Conservation (phyloP, 1,140 invertebrate genomes). For the Bombus polaris region DNA sequence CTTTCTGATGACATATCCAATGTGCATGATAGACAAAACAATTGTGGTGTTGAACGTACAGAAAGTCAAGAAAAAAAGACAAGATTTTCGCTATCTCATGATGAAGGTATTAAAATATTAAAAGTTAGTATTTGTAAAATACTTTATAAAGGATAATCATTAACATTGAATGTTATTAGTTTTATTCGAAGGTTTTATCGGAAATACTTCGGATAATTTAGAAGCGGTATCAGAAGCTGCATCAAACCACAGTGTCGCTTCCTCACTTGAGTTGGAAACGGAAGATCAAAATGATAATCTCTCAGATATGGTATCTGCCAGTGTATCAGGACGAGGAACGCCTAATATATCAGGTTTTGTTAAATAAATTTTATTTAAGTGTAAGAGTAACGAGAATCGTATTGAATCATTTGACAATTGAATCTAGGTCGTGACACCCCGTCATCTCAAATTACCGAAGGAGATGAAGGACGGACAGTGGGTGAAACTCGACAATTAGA, state of each 20-base stretch:
- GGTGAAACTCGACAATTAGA: slow-evolving; percentile 82
- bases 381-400: too few species aligned
- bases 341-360: slow-evolving; percentile 95
- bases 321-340: slow-evolving; percentile 93
- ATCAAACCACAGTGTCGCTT: slow-evolving; percentile 97
- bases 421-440: slow-evolving; percentile 93
- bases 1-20: slow-evolving; percentile 73
- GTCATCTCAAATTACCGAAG: slow-evolving; percentile 94
- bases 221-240: slow-evolving; percentile 97
- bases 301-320: slow-evolving; percentile 96
- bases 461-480: slow-evolving; percentile 85
- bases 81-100: slow-evolving; percentile 93
- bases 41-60: slow-evolving; percentile 76
- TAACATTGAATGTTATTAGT: slow-evolving; percentile 68
- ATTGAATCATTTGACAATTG: background rate
- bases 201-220: slow-evolving; percentile 95
- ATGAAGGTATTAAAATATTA: slow-evolving; percentile 86
- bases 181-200: slow-evolving; percentile 86
- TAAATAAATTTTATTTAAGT: background rate
- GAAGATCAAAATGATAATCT: slow-evolving; percentile 97
- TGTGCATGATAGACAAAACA: slow-evolving; percentile 73
- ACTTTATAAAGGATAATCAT: background rate
- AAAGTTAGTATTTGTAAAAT: too few species aligned
- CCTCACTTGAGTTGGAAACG: slow-evolving; percentile 91
- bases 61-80: slow-evolving; percentile 84